Evolutionary conservation across 2,888 invertebrate genomes (phyloP).

Genomic region (Amaurobius ferox): DNA sequence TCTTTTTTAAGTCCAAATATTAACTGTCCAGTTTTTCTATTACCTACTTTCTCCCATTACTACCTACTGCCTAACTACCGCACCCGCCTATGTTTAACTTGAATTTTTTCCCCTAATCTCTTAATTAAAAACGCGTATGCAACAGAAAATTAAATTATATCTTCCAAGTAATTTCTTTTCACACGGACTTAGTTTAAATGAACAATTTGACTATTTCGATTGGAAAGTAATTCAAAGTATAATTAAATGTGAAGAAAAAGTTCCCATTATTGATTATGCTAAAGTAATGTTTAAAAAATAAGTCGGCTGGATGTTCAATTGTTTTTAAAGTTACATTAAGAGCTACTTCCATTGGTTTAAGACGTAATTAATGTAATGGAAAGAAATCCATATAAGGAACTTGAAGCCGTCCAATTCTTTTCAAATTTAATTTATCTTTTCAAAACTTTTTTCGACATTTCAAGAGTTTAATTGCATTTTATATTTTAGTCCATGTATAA

Average conservation of each 20-base stretch:
- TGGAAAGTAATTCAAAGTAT: slow-evolving; percentile 57
- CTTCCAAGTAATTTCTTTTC: slow-evolving; percentile 49
- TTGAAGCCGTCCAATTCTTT: background rate
- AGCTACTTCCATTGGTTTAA: slow-evolving; percentile 48
- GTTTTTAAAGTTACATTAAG: slow-evolving; percentile 52
- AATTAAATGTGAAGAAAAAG: slow-evolving; percentile 66
- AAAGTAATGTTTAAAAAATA: slow-evolving; percentile 52
- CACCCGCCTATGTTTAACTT: slow-evolving; percentile 45
- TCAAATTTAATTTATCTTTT: no score
- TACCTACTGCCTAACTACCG: slow-evolving; percentile 27
- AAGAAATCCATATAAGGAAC: background rate
- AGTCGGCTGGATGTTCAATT: slow-evolving; percentile 15
- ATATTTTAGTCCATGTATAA: no score
- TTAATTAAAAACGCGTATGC: slow-evolving; percentile 65
- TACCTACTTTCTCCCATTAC: background rate
- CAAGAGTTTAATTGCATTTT: no score
- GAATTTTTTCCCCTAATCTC: slow-evolving; percentile 35
- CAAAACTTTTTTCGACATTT: no score
- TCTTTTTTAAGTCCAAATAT: background rate
- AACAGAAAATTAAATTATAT: slow-evolving; percentile 62
- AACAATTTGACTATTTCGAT: slow-evolving; percentile 61
- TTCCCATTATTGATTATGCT: slow-evolving; percentile 63
- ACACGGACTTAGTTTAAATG: slow-evolving; percentile 50
- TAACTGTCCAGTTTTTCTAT: background rate
- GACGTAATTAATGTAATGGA: slow-evolving; percentile 58